Evolutionary conservation across 2,888 invertebrate genomes (phyloP), one percentile per base, ranked within the genome.

Genomic region (Coelopa pilipes): DNA sequence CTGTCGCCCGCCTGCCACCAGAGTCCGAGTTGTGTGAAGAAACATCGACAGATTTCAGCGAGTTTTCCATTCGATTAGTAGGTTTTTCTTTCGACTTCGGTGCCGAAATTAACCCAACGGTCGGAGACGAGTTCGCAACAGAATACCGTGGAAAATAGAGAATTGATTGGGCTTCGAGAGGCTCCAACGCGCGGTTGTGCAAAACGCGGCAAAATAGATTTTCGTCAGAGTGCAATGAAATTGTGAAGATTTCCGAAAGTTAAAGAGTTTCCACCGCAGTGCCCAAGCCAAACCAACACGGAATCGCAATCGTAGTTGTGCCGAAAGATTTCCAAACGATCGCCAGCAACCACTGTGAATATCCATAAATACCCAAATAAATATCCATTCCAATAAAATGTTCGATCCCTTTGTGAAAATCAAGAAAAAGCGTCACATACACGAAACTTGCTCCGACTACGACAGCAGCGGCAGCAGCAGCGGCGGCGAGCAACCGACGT

Each of bases 381-480:
- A 77, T 67, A 34, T 34, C 34, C 34, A 34, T 34, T 57, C 63
- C 73, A 74, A 78, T 82, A 86, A 85, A 87, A 87, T 87, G 87
- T 87, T 87, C 81, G 86, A 87, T 82, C 86, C 87, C 77, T 86
- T 84, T 85, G 87, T 87, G 82, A 87, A 87, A 84, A 87, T 86
- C 11, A 87, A 87, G 81, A 87, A 87, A 86, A 87, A 87, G 82
- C 82, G 80, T 77, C 83, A 79, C 77, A 19, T 71, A 63, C 55
- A 21, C 67, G 78, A 79, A 70, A 76, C 77, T 78, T 79, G 74
- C 60, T 57, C 73, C 34, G 75, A 79, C 70, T 67, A 71, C 68
- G 75, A 77, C 70, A 75, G 76, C 76, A 57, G 75, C 79, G 75
- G 55, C 78, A 80, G 17, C 73, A 75, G 67, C 78, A 76, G 63